A percentile compares a stretch with the other conserved stretches of the same genome.
These are phyloP conservation scores for Benitochromis conjunctus DNA, from an alignment of 2,113 vertebrate genomes.

Conservation along the genomic window DNA sequence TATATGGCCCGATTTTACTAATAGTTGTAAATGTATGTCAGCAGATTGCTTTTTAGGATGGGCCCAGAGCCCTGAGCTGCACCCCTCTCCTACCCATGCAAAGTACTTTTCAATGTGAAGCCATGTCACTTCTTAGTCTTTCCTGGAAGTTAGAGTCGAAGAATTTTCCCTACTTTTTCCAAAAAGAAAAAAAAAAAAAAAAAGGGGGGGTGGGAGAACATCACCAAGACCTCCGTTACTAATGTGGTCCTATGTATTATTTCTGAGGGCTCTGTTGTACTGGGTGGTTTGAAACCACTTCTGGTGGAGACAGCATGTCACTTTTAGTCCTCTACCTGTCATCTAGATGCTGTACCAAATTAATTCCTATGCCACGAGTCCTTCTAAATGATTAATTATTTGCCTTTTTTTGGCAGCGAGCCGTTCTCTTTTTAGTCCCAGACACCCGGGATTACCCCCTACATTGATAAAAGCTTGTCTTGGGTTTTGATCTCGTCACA, in stretches of 20 bases:
- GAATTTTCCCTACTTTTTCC: no score
- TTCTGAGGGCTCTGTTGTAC: conserved; percentile 40
- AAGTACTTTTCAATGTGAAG: neutral
- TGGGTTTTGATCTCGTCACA: neutral
- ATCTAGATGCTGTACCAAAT: conserved; percentile 1
- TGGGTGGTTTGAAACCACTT: conserved; percentile 16
- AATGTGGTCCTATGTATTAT: conserved; percentile 58
- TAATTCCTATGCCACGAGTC: neutral
- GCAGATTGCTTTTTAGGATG: neutral
- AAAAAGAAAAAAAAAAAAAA: neutral
- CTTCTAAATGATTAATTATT: conserved; percentile 3
- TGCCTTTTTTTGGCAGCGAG: neutral
- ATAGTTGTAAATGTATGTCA: neutral
- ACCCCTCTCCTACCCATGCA: neutral
- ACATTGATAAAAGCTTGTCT: neutral
- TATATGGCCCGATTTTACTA: neutral
- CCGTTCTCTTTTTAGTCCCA: neutral
- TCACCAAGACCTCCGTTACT: conserved; percentile 6
- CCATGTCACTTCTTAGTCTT: neutral
- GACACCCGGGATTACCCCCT: neutral
- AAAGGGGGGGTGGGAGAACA: neutral
- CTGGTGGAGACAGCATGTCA: conserved; percentile 16
- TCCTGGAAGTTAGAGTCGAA: neutral
- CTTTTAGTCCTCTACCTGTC: conserved; percentile 18
- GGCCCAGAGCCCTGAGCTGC: neutral